Evolutionary conservation across 2,888 invertebrate species (phyloP).

Genomic region (Ptycholaimellus sp.): DNA sequence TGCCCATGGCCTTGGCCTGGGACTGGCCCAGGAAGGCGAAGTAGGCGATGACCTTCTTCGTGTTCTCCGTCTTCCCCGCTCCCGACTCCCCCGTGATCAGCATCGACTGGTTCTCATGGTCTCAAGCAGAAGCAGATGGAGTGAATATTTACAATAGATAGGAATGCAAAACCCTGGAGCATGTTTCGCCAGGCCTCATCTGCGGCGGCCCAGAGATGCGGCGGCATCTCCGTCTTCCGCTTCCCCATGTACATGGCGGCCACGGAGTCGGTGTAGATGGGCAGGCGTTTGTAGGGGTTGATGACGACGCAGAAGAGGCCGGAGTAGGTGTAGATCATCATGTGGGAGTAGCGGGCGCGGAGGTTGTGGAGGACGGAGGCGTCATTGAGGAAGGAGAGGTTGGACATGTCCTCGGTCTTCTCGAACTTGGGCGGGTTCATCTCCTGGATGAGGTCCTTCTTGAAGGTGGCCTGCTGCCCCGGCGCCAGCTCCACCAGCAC

Average conservation of each 20-base stretch:
- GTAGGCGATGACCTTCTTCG: constrained; percentile 98
- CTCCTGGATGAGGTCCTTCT: constrained; percentile 70
- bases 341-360: constrained; percentile 86
- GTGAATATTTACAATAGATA: constrained; percentile 38
- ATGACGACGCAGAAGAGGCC: constrained; percentile 99
- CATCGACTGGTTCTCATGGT: constrained; percentile 99
- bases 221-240: constrained; percentile 20
- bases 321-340: constrained; percentile 76
- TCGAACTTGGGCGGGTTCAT: constrained; percentile 98
- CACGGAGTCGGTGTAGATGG: constrained; percentile 88
- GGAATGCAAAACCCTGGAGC: constrained; percentile 46
- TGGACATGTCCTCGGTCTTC: constrained; percentile 44
- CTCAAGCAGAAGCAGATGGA: too few relatives aligned
- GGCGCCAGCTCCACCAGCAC: constrained; percentile 70
- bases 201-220: constrained; percentile 25
- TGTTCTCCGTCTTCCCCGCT: constrained; percentile 99
- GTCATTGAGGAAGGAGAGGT: constrained; percentile 95
- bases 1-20: constrained; percentile 9
- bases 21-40: constrained; percentile 49
- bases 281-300: constrained; percentile 99
- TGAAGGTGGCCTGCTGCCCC: constrained; percentile 51
- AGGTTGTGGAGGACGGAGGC: constrained; percentile 93
- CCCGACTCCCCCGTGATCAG: constrained; percentile 98
- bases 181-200: constrained; percentile 19
- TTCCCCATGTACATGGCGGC: constrained; percentile 82